Evolutionary conservation across 2,113 vertebrate species (phyloP).

Genomic region (Mobula birostris): DNA sequence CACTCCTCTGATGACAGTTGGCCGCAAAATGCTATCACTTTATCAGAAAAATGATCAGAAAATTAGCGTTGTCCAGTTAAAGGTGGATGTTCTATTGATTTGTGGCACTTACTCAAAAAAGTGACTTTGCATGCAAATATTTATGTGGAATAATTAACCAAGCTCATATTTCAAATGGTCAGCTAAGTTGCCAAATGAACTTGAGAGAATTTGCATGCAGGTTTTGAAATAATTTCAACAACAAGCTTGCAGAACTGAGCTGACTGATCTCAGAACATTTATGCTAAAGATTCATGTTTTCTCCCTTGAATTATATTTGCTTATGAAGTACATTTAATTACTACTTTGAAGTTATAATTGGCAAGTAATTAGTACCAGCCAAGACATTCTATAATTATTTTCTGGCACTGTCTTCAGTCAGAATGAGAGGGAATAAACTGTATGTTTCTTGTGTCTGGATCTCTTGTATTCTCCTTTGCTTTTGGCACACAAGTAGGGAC

Average conservation of each 20-base stretch:
- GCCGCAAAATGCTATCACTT: not conserved
- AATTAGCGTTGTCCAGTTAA: not conserved
- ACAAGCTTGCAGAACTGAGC: not conserved
- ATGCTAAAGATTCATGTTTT: not conserved
- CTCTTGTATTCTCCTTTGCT: too few species aligned
- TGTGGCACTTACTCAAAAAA: not conserved
- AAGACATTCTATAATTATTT: not conserved
- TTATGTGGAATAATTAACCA: not conserved
- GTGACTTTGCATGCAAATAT: not conserved
- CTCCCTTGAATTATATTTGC: conserved; percentile 10
- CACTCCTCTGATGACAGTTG: not conserved
- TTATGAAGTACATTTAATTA: not conserved
- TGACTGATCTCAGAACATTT: not conserved
- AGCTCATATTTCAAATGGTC: not conserved
- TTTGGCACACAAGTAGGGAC: too few species aligned
- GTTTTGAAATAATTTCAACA: not conserved
- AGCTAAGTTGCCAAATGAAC: not conserved
- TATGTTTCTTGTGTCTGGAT: not conserved
- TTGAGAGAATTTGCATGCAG: not conserved
- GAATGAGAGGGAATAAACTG: not conserved
- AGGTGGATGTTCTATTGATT: not conserved
- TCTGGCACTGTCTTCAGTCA: not conserved
- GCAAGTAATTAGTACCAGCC: conserved; percentile 4
- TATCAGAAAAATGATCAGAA: not conserved
- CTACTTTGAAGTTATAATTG: not conserved